These are phyloP conservation scores for Catamblyrhynchus diadema DNA, from an alignment of 2,797 vertebrate species.

Conservation along the genomic window DNA sequence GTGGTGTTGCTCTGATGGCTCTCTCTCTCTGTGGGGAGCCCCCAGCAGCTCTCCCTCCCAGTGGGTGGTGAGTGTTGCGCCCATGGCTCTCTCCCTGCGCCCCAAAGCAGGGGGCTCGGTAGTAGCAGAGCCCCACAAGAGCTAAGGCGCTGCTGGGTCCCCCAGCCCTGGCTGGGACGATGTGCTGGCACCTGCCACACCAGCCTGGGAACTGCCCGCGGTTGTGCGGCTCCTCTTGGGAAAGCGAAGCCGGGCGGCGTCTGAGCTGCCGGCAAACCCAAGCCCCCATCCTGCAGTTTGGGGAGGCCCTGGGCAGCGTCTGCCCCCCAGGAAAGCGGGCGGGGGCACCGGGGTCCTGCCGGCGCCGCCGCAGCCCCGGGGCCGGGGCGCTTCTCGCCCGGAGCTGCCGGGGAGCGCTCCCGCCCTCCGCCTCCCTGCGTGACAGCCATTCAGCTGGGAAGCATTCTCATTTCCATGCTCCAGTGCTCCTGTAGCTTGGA, in stretches of 20 bases:
- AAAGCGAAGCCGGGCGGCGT: not conserved
- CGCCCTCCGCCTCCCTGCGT: not conserved
- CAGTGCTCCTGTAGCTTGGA: not conserved
- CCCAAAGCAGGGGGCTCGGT: accelerated
- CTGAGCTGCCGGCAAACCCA: not conserved
- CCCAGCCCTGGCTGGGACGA: not conserved
- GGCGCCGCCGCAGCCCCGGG: not conserved
- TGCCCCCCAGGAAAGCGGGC: not conserved
- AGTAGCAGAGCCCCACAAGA: not conserved
- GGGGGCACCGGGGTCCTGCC: not conserved
- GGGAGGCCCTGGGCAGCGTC: not conserved
- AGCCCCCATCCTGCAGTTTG: not conserved
- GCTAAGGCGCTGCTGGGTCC: not conserved
- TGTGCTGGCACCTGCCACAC: accelerated
- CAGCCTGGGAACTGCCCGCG: not conserved
- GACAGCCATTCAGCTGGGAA: not conserved
- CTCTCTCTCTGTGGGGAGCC: not conserved
- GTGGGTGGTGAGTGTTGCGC: accelerated
- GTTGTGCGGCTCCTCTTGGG: not conserved
- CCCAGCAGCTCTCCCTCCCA: not conserved
- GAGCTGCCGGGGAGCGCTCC: not conserved
- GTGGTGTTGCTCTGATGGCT: not conserved
- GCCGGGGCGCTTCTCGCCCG: not conserved
- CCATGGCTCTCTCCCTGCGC: accelerated
- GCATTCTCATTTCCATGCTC: not conserved